phyloP scores from a whole-genome alignment of 2,113 vertebrate genomes.

The Catharus bicknelli region DNA sequence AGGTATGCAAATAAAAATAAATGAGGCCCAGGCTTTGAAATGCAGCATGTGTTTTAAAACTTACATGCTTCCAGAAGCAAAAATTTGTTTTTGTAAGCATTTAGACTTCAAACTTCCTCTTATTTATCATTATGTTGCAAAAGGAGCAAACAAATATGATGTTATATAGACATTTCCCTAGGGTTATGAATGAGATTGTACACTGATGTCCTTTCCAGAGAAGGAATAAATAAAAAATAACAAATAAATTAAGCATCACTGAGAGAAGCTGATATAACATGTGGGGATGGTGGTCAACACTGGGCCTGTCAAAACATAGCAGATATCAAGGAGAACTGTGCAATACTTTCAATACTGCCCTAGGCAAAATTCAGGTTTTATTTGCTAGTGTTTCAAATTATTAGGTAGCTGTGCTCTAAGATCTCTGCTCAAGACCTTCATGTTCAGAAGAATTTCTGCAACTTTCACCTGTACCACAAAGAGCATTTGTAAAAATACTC shows the following conservation, averaged over 20 bases:
- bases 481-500: neutral
- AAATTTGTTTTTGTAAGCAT: neutral
- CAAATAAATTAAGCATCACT: neutral
- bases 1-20: neutral
- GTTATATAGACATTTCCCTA: neutral
- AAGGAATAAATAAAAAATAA: neutral
- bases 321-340: neutral
- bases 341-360: neutral
- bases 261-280: neutral
- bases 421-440: rapidly evolving
- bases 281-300: neutral
- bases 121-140: neutral
- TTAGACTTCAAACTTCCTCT: neutral
- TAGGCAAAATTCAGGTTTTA: neutral
- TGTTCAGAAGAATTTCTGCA: neutral
- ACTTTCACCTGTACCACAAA: neutral
- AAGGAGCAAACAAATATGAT: neutral
- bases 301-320: neutral
- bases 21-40: neutral
- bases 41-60: neutral
- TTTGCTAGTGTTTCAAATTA: neutral
- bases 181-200: neutral
- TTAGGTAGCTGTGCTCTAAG: neutral
- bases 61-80: neutral
- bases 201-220: neutral